These are phyloP conservation scores for Limosa lapponica DNA, from an alignment of 2,797 vertebrate genomes.

Conservation along the genomic window DNA sequence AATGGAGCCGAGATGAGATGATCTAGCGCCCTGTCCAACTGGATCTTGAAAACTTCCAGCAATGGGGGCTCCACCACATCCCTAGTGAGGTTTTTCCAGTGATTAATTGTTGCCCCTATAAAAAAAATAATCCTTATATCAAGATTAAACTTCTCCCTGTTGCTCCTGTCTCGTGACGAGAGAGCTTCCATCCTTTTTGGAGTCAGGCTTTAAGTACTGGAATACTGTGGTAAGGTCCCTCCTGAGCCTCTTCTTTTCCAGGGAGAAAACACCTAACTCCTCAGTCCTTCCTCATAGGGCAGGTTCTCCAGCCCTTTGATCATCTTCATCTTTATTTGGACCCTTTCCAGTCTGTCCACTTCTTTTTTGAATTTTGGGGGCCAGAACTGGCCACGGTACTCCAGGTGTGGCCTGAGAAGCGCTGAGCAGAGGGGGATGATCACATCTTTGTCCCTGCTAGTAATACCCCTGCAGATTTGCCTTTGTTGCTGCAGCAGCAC, in stretches of 20 bases:
- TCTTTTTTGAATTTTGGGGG: neutral
- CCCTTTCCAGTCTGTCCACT: neutral
- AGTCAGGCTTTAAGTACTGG: neutral
- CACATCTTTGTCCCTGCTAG: neutral
- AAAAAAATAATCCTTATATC: neutral
- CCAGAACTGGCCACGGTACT: neutral
- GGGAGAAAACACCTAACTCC: neutral
- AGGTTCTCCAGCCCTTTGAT: neutral
- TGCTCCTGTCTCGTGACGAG: neutral
- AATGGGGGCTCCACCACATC: neutral
- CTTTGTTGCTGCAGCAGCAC: rapidly evolving
- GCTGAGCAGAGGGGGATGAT: neutral
- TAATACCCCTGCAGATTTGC: neutral
- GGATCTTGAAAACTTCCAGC: neutral
- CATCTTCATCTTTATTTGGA: neutral
- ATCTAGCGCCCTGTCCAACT: neutral
- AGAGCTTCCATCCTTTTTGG: neutral
- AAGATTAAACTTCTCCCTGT: neutral
- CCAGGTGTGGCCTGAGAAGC: neutral
- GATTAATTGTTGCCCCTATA: neutral
- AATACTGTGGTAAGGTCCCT: neutral
- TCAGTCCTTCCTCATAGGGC: neutral
- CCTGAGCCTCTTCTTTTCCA: rapidly evolving
- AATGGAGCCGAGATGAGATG: neutral
- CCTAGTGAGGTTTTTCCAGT: neutral